Evolutionary conservation across 2,888 invertebrate genomes (phyloP).

Genomic region (Polydesmus complanatus): DNA sequence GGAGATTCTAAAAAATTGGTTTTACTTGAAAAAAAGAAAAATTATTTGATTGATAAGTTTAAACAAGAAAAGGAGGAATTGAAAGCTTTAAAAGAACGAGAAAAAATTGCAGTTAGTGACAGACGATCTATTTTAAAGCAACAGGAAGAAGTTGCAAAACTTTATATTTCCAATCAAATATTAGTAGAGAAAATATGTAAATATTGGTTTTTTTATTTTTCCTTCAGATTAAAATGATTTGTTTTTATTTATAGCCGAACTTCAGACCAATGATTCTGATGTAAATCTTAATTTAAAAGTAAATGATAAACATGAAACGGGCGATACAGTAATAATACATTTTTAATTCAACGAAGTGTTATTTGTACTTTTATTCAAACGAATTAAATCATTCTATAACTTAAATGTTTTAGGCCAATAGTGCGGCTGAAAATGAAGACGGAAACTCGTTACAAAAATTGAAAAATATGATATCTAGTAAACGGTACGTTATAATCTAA

Average conservation of each 20-base stretch:
- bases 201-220: no score
- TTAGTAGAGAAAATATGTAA: neutral
- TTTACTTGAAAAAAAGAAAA: slow-evolving; percentile 50
- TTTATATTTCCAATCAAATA: slow-evolving; percentile 19
- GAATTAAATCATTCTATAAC: neutral
- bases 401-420: neutral
- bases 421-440: neutral
- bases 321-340: no score
- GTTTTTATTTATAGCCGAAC: no score
- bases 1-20: slow-evolving; percentile 43
- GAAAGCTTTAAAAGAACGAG: slow-evolving; percentile 36
- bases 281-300: no score
- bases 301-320: no score
- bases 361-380: no score
- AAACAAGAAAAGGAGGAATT: slow-evolving; percentile 55
- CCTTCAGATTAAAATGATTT: no score
- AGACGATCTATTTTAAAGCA: slow-evolving; percentile 28
- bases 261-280: no score
- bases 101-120: slow-evolving; percentile 27
- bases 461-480: slow-evolving; percentile 26
- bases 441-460: slow-evolving; percentile 24
- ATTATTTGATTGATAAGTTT: slow-evolving; percentile 48
- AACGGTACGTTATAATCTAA: slow-evolving; percentile 16
- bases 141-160: slow-evolving; percentile 26
- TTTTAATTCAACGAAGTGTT: no score